Evolutionary conservation across 2,888 invertebrate species (phyloP), one percentile per base, ranked within the genome.

Genomic region (Chymomyza amoena): DNA sequence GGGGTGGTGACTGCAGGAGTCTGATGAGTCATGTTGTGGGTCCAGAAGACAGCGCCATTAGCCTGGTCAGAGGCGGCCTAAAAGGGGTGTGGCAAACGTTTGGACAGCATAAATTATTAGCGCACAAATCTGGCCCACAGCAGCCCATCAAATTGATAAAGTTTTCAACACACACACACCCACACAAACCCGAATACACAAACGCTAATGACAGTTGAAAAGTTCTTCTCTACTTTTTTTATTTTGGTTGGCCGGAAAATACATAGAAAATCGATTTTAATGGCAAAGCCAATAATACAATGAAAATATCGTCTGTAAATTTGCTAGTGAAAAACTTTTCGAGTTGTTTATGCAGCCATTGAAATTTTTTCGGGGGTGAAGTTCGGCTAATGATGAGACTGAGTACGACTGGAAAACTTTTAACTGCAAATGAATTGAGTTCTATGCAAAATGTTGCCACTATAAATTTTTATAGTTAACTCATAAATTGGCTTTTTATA

Each of bases 151-250:
- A 84, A 84, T 84, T 84, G 88, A 84, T 88, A 84, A 84, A 84
- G 87, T 88, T 84, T 85, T 66, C 59, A 68, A 15, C 25, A 10
- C 63, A 13, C 57, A 16, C n/a, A 20, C 62, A 6, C 45, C 15
- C 51, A 20, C 59, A 51, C 72, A n/a, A n/a, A 73, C 60, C 59
- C 69, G 32, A 32, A 52, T n/a, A 75, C 72, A 66, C 87, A 70
- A 79, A 82, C 84, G 79, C 66, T 84, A 84, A 84, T 88, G 88
- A 86, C 87, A 86, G 84, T 88, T 88, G 84, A 74, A 86, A 84
- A 88, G 73, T 78, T 83, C 63, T 50, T 64, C 68, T 39, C 71
- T 1, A 51, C 20, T 65, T 25, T 51, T 67, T 57, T 61, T 66
- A 13, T 52, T 62, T 57, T 45, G 39, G 36, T 13, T 51, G 32